These are phyloP conservation scores for Linnaemya vulpina DNA, from an alignment of 2,888 invertebrate genomes.

Conservation along the genomic window DNA sequence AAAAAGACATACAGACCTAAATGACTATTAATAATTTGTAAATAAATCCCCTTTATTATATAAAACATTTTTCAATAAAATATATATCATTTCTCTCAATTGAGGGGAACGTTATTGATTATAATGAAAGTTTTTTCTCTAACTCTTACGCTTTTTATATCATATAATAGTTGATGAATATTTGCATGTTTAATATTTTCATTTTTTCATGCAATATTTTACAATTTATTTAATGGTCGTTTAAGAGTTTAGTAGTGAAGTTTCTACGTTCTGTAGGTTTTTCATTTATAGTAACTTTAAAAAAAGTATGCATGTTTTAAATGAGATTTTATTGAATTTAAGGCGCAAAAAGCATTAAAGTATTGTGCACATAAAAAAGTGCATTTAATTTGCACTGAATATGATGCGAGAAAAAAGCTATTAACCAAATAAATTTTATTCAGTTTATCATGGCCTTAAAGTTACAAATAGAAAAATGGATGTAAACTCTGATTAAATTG, in stretches of 20 bases:
- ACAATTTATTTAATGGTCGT: constrained; percentile 55
- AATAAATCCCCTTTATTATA: constrained; percentile 57
- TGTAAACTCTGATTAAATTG: constrained; percentile 51
- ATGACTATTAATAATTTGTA: constrained; percentile 46
- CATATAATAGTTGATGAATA: constrained; percentile 36
- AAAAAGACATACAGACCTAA: neutral
- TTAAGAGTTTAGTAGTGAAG: constrained; percentile 54
- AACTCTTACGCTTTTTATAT: neutral
- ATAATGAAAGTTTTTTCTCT: neutral
- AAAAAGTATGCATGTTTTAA: constrained; percentile 25
- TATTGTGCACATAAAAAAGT: constrained; percentile 14
- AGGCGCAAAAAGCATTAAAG: neutral
- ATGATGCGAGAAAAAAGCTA: constrained; percentile 36
- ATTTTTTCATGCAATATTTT: constrained; percentile 8
- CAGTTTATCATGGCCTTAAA: constrained; percentile 52
- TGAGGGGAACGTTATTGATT: constrained; percentile 48
- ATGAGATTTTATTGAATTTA: constrained; percentile 61
- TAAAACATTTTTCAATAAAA: constrained; percentile 52
- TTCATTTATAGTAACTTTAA: constrained; percentile 24
- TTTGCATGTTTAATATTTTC: constrained; percentile 19
- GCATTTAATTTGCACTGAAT: constrained; percentile 45
- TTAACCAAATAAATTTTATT: constrained; percentile 66
- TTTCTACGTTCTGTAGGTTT: constrained; percentile 31
- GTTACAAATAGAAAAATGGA: constrained; percentile 23
- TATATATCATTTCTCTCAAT: constrained; percentile 6